These are phyloP conservation scores for Monarcha castaneiventris DNA, from an alignment of 2,113 vertebrate genomes.

Conservation along the genomic window DNA sequence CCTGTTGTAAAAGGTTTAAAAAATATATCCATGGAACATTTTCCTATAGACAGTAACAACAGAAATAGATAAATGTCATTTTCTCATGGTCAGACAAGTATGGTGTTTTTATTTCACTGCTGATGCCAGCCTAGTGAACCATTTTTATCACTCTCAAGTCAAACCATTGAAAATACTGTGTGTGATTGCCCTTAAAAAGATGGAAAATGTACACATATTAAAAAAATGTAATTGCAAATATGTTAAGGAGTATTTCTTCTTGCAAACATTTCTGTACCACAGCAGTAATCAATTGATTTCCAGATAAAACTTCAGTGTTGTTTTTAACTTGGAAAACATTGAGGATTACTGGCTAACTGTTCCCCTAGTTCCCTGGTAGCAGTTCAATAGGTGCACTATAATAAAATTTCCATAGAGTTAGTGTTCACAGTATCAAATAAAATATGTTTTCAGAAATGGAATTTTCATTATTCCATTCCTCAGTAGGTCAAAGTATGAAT, in stretches of 20 bases:
- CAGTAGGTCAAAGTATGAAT: background rate
- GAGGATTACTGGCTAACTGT: background rate
- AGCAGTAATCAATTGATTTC: background rate
- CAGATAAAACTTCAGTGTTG: background rate
- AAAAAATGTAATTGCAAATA: background rate
- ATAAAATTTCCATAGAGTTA: background rate
- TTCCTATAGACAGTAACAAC: background rate
- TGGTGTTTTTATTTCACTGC: background rate
- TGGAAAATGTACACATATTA: background rate
- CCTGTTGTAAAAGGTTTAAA: background rate
- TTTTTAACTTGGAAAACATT: background rate
- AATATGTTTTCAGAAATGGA: background rate
- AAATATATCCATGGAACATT: background rate
- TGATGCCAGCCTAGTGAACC: background rate
- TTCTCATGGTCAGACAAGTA: background rate
- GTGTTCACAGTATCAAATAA: background rate
- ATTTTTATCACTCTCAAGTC: background rate
- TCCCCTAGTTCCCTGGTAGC: background rate
- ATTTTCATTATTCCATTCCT: background rate
- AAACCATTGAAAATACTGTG: background rate
- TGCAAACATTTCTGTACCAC: background rate
- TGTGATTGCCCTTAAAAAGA: background rate
- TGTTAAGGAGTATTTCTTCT: background rate
- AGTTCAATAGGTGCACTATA: background rate
- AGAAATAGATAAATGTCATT: background rate